Base-by-base conservation (phyloP, 2,797 vertebrate species). In the Luscinia megarhynchos region DNA sequence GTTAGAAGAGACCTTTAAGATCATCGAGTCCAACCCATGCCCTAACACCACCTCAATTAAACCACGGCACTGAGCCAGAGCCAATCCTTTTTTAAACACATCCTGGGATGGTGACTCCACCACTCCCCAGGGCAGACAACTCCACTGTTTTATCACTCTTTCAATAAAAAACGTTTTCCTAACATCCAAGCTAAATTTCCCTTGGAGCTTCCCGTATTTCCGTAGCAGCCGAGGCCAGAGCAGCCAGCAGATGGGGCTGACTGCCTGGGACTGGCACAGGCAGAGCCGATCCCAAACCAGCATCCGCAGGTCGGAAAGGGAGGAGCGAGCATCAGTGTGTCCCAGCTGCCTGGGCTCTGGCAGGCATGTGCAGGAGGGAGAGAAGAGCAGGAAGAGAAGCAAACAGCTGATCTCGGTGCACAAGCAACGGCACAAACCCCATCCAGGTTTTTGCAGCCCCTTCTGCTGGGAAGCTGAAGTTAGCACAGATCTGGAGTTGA, bases 171-270 rank as follows among this genome's bases (percentile, higher is more conserved):
- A 0, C 8, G 4, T 48, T 29, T 64, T 34, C 30, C 41, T 48
- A 9, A 48, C 7, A 21, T 48, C n/a, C 41, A 27, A 2, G 9
- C n/a, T 14, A 14, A 48, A 57, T 17, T 48, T 67, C 41, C 18
- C 23, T 7, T 11, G 53, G 54, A 74, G 54, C n/a, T 83, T 61
- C 72, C 38, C 4, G 0, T 43, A 12, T 93, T 85, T 83, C 38
- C 12, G 2, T 9, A 63, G 59, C 36, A 6, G 58, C 40, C 23
- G 8, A 54, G 58, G 69, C 53, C 51, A 54, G 19, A 74, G 59
- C 29, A 82, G 78, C 96, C 97, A 77, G 93, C 77, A 97, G 97
- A 91, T 96, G 97, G 96, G 81, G 91, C 91, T 85, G 92, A 53
- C 17, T 64, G 74, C 87, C 51, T 45, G 73, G 67, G 51, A 69